These are phyloP conservation scores for Lepidothrix coronata DNA, from an alignment of 2,113 vertebrate species.

Conservation along the genomic window DNA sequence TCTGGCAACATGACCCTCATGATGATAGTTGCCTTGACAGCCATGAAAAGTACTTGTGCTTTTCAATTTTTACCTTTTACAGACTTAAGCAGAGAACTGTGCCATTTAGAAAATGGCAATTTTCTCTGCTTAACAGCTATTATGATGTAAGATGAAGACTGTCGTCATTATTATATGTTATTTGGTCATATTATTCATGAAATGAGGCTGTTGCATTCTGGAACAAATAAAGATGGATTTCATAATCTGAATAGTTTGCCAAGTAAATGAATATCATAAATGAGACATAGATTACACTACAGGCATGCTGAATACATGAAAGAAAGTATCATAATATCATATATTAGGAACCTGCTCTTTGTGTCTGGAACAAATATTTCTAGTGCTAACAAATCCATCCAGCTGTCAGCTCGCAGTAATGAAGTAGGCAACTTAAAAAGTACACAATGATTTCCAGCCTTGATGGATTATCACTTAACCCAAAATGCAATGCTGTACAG, in stretches of 20 bases:
- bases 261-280: conserved; percentile 22
- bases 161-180: background rate
- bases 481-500: conserved; percentile 36
- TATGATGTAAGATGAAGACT: background rate
- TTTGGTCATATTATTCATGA: conserved; percentile 7
- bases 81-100: background rate
- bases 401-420: conserved; percentile 54
- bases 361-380: conserved; percentile 57
- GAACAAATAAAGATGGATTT: conserved; percentile 50
- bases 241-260: background rate
- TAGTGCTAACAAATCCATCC: conserved; percentile 44
- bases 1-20: background rate
- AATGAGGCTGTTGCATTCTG: conserved; percentile 1
- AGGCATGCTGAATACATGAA: background rate
- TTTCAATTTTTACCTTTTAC: background rate
- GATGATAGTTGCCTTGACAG: background rate
- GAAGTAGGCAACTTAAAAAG: conserved; percentile 62
- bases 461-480: conserved; percentile 63
- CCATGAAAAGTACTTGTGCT: background rate
- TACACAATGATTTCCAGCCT: conserved; percentile 54
- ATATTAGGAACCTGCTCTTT: conserved; percentile 37
- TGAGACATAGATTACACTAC: background rate
- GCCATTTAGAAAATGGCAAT: background rate
- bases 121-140: background rate
- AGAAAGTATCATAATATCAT: conserved; percentile 10